Percentiles rank a stretch among this genome's conserved stretches.
These are phyloP conservation scores for Pseudocheirus occidentalis DNA, from an alignment of 2,797 vertebrate species.

Conservation along the genomic window DNA sequence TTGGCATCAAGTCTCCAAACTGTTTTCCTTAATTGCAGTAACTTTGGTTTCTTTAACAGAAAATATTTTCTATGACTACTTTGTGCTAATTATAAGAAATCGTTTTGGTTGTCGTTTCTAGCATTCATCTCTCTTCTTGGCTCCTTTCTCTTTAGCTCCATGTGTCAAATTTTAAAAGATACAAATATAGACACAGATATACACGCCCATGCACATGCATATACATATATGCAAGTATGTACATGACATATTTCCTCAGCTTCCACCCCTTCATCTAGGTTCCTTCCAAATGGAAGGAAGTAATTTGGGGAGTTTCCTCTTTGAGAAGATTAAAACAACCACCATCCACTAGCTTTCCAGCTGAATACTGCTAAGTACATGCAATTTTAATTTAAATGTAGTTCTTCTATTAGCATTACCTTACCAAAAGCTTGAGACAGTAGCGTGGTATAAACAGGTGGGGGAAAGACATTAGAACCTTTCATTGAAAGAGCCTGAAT, in stretches of 20 bases:
- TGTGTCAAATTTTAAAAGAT: background rate
- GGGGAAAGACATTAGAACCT: background rate
- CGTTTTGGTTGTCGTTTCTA: background rate
- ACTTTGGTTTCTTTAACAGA: background rate
- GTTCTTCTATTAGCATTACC: background rate
- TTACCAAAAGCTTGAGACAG: background rate
- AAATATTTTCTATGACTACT: background rate
- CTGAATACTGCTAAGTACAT: constrained; percentile 20
- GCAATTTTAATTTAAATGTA: constrained; percentile 12
- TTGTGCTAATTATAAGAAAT: background rate
- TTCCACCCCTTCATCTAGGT: background rate
- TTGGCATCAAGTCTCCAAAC: background rate
- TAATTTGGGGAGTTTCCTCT: background rate
- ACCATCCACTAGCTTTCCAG: background rate
- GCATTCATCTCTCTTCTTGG: background rate
- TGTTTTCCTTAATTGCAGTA: constrained; percentile 26
- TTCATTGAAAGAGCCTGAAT: background rate
- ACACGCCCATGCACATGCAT: background rate
- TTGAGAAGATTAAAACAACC: background rate
- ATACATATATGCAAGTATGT: background rate
- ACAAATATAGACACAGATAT: background rate
- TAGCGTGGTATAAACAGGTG: background rate
- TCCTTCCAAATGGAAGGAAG: background rate
- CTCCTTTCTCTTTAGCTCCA: background rate
- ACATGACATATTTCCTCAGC: background rate